Evolutionary conservation across 2,797 vertebrate species (phyloP).

Genomic region (Somateria mollissima): DNA sequence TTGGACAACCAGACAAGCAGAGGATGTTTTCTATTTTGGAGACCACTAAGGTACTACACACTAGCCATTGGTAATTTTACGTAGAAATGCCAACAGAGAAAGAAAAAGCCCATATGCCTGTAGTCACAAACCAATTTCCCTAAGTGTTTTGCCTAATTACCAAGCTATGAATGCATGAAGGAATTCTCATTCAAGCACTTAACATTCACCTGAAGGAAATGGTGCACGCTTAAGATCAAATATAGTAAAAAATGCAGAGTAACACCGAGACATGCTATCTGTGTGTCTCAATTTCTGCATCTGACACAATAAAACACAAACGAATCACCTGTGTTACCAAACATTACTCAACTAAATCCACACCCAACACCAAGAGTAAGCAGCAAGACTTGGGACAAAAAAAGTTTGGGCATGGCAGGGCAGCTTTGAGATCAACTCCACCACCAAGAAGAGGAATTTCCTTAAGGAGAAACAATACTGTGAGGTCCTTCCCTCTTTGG

Average conservation of each 20-base stretch:
- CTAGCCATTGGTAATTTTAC: background rate
- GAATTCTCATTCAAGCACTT: background rate
- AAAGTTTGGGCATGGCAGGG: background rate
- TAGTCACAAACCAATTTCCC: background rate
- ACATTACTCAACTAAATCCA: background rate
- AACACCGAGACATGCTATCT: background rate
- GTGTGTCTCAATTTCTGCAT: background rate
- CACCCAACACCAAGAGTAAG: background rate
- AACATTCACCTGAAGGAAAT: background rate
- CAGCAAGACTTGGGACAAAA: background rate
- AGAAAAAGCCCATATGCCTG: background rate
- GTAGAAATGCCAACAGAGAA: background rate
- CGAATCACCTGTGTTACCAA: background rate
- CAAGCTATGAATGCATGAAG: background rate
- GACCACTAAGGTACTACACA: background rate
- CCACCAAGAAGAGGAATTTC: background rate
- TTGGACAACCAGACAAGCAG: background rate
- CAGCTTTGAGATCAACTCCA: background rate
- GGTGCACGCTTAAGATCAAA: background rate
- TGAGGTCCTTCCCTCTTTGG: background rate
- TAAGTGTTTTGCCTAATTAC: background rate
- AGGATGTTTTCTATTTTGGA: background rate
- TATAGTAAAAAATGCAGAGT: background rate
- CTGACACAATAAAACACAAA: background rate
- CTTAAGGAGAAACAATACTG: background rate